phyloP scores from a whole-genome alignment of 2,113 vertebrate genomes.

The Anthoscopus minutus region DNA sequence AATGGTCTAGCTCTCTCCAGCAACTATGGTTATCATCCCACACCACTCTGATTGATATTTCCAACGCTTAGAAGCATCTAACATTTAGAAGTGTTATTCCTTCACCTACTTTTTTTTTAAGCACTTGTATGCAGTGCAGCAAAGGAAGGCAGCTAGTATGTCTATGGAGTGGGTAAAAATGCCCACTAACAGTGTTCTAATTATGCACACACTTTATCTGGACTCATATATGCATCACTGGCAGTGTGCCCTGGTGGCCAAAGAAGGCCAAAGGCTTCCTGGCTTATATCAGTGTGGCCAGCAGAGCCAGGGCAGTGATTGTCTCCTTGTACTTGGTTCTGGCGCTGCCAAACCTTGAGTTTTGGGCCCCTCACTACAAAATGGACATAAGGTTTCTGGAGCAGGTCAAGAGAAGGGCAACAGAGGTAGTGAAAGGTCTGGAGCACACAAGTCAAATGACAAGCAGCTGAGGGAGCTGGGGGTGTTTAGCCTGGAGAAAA shows the following conservation, averaged over 20 bases:
- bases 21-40: not conserved
- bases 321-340: not conserved
- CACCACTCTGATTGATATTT: not conserved
- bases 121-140: not conserved
- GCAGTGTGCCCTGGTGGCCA: not conserved
- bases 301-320: not conserved
- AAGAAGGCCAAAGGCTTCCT: not conserved
- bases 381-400: not conserved
- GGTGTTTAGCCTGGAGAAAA: not conserved
- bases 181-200: not conserved
- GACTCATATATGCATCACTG: too few species aligned
- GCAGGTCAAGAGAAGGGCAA: not conserved
- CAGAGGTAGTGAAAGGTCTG: not conserved
- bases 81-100: too few species aligned
- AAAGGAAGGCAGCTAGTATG: not conserved
- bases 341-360: not conserved
- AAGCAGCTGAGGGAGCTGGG: not conserved
- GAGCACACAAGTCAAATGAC: not conserved
- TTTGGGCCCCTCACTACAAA: not conserved
- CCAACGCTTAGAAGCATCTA: too few species aligned
- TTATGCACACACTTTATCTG: not conserved
- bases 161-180: not conserved
- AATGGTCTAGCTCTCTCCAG: not conserved
- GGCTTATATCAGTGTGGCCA: not conserved
- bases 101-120: not conserved